A percentile compares a stretch with the other conserved stretches of the same genome.
phyloP scores from a whole-genome alignment of 2,888 invertebrate species.

The Tetranychus piercei region DNA sequence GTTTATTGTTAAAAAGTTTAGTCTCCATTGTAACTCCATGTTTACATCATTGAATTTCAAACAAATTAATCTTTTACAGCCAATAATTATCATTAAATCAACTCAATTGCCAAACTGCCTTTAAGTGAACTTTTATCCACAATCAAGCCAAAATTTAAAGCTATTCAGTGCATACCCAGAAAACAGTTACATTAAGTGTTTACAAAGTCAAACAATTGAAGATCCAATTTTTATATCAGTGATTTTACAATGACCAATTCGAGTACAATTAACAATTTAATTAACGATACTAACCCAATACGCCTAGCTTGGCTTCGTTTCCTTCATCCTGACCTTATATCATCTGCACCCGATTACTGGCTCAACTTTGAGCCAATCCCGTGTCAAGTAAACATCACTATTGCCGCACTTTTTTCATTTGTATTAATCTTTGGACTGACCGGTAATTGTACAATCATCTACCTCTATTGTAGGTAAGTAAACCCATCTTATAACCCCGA shows the following conservation, averaged over 20 bases:
- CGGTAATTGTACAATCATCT: slow-evolving; percentile 52
- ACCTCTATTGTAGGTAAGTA: slow-evolving; percentile 51
- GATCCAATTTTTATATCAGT: too few relatives aligned
- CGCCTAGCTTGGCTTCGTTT: background rate
- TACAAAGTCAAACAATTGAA: too few relatives aligned
- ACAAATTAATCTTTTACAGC: too few relatives aligned
- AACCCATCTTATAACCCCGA: background rate
- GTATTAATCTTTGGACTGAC: slow-evolving; percentile 47
- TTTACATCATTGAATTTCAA: too few relatives aligned
- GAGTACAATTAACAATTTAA: background rate
- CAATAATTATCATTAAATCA: too few relatives aligned
- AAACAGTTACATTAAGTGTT: too few relatives aligned
- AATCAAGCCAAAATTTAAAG: too few relatives aligned
- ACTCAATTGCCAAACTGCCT: too few relatives aligned
- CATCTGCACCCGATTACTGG: slow-evolving; percentile 50
- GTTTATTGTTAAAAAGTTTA: too few relatives aligned
- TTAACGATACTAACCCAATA: background rate
- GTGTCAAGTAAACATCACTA: slow-evolving; percentile 40
- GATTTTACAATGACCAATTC: background rate
- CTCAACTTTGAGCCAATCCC: slow-evolving; percentile 47
- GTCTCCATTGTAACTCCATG: too few relatives aligned
- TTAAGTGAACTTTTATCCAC: too few relatives aligned
- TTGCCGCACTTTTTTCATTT: slow-evolving; percentile 45
- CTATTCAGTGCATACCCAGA: too few relatives aligned
- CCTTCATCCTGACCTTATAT: slow-evolving; percentile 35